Conservation (phyloP, 2,888 invertebrate genomes). For the Hyposoter didymator region DNA sequence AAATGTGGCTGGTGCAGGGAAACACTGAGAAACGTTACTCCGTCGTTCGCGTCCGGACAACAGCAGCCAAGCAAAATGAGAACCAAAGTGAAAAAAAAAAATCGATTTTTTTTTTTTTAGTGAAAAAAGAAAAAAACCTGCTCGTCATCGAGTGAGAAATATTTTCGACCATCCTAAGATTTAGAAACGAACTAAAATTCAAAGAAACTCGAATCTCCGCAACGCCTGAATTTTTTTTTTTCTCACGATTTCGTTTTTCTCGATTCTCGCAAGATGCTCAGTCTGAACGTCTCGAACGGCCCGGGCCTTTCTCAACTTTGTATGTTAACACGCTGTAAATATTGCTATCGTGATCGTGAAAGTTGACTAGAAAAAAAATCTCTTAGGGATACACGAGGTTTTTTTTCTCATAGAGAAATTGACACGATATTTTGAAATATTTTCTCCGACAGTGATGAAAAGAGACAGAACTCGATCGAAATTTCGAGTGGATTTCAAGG, state of each 20-base stretch:
- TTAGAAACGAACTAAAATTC: slow-evolving; percentile 72
- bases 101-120: not conserved
- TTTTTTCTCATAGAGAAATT: slow-evolving; percentile 52
- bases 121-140: not conserved
- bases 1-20: slow-evolving; percentile 70
- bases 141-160: slow-evolving; percentile 73
- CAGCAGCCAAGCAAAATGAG: not conserved
- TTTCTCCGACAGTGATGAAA: slow-evolving; percentile 52
- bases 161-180: slow-evolving; percentile 58
- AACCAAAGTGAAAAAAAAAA: not conserved
- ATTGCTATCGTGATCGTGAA: slow-evolving; percentile 62
- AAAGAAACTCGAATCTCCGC: slow-evolving; percentile 71
- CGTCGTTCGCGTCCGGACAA: slow-evolving; percentile 39
- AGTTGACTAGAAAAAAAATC: slow-evolving; percentile 53
- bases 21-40: slow-evolving; percentile 58
- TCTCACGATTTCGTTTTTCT: slow-evolving; percentile 72
- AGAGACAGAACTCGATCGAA: slow-evolving; percentile 18
- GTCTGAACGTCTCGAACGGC: slow-evolving; percentile 55
- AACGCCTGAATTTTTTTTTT: slow-evolving; percentile 4
- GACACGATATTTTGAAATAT: slow-evolving; percentile 64
- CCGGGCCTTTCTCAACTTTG: slow-evolving; percentile 74
- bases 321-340: slow-evolving; percentile 76
- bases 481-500: slow-evolving; percentile 50
- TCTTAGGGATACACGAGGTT: slow-evolving; percentile 29
- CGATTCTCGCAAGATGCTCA: slow-evolving; percentile 65